These are phyloP conservation scores for Laspeyria flexula DNA, from an alignment of 2,888 invertebrate genomes.

Conservation along the genomic window DNA sequence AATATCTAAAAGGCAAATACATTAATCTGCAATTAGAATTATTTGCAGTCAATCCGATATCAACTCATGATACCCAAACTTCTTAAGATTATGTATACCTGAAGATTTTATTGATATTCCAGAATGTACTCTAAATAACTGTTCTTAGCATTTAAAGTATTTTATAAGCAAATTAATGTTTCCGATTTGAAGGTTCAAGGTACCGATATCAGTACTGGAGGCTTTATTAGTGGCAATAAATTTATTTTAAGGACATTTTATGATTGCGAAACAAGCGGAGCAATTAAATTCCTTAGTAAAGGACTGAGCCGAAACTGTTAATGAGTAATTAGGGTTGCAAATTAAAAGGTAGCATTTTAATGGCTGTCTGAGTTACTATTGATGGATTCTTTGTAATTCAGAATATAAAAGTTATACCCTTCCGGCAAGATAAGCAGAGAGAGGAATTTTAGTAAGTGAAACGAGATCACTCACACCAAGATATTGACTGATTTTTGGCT, in stretches of 20 bases:
- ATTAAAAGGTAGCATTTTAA: slow-evolving; percentile 29
- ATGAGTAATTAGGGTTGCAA: slow-evolving; percentile 27
- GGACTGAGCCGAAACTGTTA: slow-evolving; percentile 28
- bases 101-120: slow-evolving; percentile 37
- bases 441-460: no score
- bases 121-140: slow-evolving; percentile 15
- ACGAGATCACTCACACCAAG: no score
- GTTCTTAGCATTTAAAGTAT: slow-evolving; percentile 3
- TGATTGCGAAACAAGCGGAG: slow-evolving; percentile 17
- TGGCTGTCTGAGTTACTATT: slow-evolving; percentile 13
- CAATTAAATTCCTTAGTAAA: slow-evolving; percentile 37
- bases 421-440: not conserved
- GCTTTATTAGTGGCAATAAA: slow-evolving; percentile 41
- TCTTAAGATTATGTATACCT: slow-evolving; percentile 11
- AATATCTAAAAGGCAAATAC: not conserved
- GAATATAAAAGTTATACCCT: not conserved
- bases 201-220: slow-evolving; percentile 29
- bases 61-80: not conserved
- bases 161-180: slow-evolving; percentile 38
- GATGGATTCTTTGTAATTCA: not conserved
- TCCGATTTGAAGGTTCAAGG: slow-evolving; percentile 29
- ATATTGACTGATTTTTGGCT: no score
- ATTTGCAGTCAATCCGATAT: not conserved
- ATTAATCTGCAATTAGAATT: not conserved
- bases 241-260: slow-evolving; percentile 38